Evolutionary conservation across 2,797 vertebrate species (phyloP), one percentile per base, ranked within the genome.

Genomic region (Cryptoblepharus egeriae): DNA sequence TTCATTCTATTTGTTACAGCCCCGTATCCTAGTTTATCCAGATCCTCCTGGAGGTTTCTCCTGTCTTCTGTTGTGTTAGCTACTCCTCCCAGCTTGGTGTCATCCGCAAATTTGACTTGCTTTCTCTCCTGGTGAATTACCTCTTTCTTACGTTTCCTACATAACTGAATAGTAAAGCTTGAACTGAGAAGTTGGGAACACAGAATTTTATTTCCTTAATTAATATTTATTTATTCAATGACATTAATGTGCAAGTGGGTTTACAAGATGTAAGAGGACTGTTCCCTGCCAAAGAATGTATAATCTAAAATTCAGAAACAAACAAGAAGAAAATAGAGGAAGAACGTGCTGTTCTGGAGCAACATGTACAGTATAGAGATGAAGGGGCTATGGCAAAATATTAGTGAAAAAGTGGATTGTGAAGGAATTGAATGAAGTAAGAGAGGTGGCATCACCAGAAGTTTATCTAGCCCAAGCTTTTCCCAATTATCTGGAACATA

Each of bases 381-480:
- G 30, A 8, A 8, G 16, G 6, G 32, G 32, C 2, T 55, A 35
- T 30, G 15, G 5, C 18, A 20, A 35, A 32, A 30, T 16, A 12
- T 63, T 63, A 10, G 12, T 13, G 30, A n/a, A 35, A n/a, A 35
- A 20, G 6, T 7, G 1, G 30, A 13, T 15, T 65, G 18, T 15
- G 15, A 65, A 30, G 67, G 16, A 20, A 11, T 32, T 22, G 18
- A 72, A 26, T 88, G 86, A 91, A 65, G 39, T 22, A 4, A 77
- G 1, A 28, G 74, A 28, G 5, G 4, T 42, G 70, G 57, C n/a
- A 75, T 32, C 10, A 35, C 20, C n/a, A n/a, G n/a, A n/a, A n/a
- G n/a, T n/a, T n/a, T n/a, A n/a, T n/a, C n/a, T n/a, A n/a, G n/a
- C n/a, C n/a, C n/a, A n/a, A n/a, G n/a, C n/a, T n/a, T n/a, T n/a